A percentile compares a stretch with the other conserved stretches of the same genome.
phyloP scores from a whole-genome alignment of 2,113 vertebrate genomes.

The Accipiter cooperii region DNA sequence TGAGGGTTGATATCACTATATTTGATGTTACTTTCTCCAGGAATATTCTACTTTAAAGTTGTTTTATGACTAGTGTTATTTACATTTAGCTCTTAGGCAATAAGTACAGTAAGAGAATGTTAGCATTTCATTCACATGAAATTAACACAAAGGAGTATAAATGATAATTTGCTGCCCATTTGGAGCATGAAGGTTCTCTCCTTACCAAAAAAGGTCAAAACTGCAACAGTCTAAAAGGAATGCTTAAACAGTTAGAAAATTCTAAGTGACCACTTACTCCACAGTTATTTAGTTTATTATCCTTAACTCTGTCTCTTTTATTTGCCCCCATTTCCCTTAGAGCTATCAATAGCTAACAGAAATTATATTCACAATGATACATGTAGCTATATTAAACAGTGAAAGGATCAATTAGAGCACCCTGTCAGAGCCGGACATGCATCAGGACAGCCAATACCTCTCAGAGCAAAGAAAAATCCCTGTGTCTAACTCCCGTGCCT shows the following conservation, averaged over 20 bases:
- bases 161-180: neutral
- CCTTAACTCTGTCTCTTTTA: neutral
- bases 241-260: neutral
- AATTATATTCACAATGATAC: neutral
- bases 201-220: neutral
- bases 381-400: neutral
- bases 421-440: neutral
- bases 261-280: neutral
- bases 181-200: neutral
- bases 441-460: neutral
- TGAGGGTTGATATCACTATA: neutral
- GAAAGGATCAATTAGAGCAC: neutral
- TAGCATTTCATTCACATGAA: neutral
- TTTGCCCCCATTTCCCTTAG: neutral
- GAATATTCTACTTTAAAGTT: neutral
- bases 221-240: neutral
- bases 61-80: neutral
- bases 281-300: neutral
- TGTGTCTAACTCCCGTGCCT: neutral
- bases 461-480: neutral
- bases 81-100: neutral
- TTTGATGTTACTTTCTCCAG: neutral
- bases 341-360: neutral
- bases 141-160: neutral
- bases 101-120: neutral